Conservation (phyloP, 1,140 invertebrate genomes). For the Limonius californicus region DNA sequence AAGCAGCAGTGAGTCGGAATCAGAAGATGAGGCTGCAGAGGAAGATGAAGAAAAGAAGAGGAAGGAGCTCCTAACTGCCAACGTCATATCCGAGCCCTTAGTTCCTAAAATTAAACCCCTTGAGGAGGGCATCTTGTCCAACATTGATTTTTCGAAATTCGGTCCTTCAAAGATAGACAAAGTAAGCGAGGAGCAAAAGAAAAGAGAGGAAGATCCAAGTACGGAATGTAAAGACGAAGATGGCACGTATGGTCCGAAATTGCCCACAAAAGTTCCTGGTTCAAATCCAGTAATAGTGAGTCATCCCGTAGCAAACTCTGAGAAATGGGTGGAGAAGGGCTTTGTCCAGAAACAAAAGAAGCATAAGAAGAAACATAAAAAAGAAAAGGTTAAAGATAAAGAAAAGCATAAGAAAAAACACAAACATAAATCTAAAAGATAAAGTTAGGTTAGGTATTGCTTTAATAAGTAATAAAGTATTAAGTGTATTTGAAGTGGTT, state of each 20-base stretch:
- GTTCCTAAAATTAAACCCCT: constrained; percentile 43
- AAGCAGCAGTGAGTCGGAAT: constrained; percentile 42
- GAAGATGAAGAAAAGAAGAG: constrained; percentile 24
- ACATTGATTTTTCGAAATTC: constrained; percentile 33
- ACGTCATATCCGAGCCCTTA: constrained; percentile 37
- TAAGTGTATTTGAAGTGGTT: too few species aligned
- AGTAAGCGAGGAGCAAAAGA: background rate
- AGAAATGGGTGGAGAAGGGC: constrained; percentile 42
- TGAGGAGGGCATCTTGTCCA: constrained; percentile 43
- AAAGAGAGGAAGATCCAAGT: background rate
- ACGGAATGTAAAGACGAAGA: constrained; percentile 6
- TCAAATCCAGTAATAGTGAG: background rate
- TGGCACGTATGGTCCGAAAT: constrained; percentile 40
- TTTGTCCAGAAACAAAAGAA: constrained; percentile 27
- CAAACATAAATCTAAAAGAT: too few species aligned
- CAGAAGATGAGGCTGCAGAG: constrained; percentile 29
- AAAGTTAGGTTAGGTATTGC: too few species aligned
- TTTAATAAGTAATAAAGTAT: too few species aligned
- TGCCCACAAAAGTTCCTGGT: constrained; percentile 26
- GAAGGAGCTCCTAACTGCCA: constrained; percentile 27
- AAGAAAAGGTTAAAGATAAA: constrained; percentile 24
- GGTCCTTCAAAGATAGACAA: constrained; percentile 5
- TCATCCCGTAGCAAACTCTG: constrained; percentile 24
- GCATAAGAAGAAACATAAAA: constrained; percentile 33
- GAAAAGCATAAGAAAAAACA: background rate